Conservation (phyloP, 2,888 invertebrate species). For the Drosophila cracens region DNA sequence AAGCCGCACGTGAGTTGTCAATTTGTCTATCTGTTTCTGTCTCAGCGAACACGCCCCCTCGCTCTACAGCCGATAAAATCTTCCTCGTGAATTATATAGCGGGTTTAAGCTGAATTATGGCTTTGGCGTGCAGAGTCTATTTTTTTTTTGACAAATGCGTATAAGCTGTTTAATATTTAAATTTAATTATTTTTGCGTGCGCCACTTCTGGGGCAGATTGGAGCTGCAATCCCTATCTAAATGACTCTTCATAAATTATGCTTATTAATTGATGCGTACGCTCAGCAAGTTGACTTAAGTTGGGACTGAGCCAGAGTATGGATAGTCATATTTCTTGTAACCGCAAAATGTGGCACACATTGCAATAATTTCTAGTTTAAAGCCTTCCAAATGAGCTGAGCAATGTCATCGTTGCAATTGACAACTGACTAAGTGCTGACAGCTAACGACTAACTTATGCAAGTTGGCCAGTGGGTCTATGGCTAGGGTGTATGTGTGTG, state of each 20-base stretch:
- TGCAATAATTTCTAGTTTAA: slow-evolving; percentile 54
- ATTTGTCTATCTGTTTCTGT: slow-evolving; percentile 42
- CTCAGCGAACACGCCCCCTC: background rate
- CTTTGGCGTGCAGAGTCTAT: slow-evolving; percentile 55
- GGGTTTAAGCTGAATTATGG: slow-evolving; percentile 69
- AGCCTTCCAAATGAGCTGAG: slow-evolving; percentile 54
- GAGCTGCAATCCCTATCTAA: slow-evolving; percentile 24
- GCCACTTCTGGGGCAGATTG: slow-evolving; percentile 14
- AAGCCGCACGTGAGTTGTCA: slow-evolving; percentile 61
- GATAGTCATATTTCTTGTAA: background rate
- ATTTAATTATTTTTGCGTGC: slow-evolving; percentile 78
- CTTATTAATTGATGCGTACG: slow-evolving; percentile 66
- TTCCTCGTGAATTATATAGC: slow-evolving; percentile 48
- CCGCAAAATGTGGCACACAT: background rate
- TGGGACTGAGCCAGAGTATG: background rate
- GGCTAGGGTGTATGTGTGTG: slow-evolving; percentile 1
- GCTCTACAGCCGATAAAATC: slow-evolving; percentile 12
- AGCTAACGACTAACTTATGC: slow-evolving; percentile 70
- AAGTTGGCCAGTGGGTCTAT: slow-evolving; percentile 19
- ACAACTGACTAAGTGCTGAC: slow-evolving; percentile 67
- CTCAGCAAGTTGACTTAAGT: slow-evolving; percentile 17
- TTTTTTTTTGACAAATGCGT: slow-evolving; percentile 73
- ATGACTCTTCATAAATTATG: slow-evolving; percentile 65
- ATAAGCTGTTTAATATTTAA: slow-evolving; percentile 79
- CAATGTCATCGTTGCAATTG: slow-evolving; percentile 49